A percentile compares a stretch with the other conserved stretches of the same genome.
Evolutionary conservation across 2,888 invertebrate species (phyloP).

Genomic region (Rotaria sp.): DNA sequence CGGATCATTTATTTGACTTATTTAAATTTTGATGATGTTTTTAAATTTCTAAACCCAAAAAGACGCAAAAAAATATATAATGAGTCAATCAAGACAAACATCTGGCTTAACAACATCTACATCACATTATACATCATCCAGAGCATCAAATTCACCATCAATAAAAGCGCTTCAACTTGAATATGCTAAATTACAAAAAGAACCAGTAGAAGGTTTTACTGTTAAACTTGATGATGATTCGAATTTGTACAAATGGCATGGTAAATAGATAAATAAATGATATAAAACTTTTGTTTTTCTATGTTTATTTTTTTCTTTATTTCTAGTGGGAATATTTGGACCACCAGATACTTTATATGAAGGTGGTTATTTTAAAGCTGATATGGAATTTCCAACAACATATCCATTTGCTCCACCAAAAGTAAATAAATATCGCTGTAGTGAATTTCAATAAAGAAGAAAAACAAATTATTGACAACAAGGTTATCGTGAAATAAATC

Average conservation of each 20-base stretch:
- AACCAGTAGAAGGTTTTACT: constrained; percentile 92
- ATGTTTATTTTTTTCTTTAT: too few relatives aligned
- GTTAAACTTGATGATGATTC: constrained; percentile 78
- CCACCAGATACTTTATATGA: constrained; percentile 96
- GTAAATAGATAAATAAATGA: neutral
- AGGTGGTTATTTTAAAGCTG: constrained; percentile 99
- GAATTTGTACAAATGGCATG: constrained; percentile 99
- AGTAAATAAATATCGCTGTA: constrained; percentile 57
- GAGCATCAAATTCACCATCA: constrained; percentile 53
- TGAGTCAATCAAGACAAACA: constrained; percentile 8
- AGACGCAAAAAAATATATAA: neutral
- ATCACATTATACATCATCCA: neutral
- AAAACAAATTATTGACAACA: too few relatives aligned
- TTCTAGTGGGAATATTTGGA: constrained; percentile 70
- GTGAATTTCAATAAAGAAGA: too few relatives aligned
- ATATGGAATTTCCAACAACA: constrained; percentile 94
- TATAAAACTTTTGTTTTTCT: too few relatives aligned
- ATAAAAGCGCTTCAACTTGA: constrained; percentile 62
- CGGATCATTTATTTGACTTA: constrained; percentile 1
- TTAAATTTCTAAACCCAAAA: neutral
- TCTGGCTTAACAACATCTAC: constrained; percentile 7
- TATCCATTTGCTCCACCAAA: constrained; percentile 98
- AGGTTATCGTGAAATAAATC: too few relatives aligned
- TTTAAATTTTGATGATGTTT: neutral
- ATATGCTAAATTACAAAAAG: constrained; percentile 89